phyloP scores from a whole-genome alignment of 1,140 invertebrate genomes.

The Macrotrachela quadricornifera region DNA sequence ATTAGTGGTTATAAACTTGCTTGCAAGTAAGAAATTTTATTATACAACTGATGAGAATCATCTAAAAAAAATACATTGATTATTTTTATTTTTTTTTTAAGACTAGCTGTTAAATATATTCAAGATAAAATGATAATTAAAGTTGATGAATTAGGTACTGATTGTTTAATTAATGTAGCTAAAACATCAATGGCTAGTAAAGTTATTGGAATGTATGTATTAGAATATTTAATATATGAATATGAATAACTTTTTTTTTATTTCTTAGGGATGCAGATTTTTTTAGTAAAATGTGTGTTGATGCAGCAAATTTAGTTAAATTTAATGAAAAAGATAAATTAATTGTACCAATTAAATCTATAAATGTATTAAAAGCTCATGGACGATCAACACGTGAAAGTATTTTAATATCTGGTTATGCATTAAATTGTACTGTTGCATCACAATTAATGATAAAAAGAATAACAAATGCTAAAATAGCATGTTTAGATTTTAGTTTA shows the following conservation, averaged over 20 bases:
- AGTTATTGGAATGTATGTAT: slow-evolving; percentile 52
- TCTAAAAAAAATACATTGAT: background rate
- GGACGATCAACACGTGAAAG: slow-evolving; percentile 79
- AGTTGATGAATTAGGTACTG: slow-evolving; percentile 64
- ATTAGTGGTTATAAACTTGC: slow-evolving; percentile 92
- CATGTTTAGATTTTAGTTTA: slow-evolving; percentile 87
- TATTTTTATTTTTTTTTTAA: slow-evolving; percentile 24
- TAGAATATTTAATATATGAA: no score
- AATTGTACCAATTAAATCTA: slow-evolving; percentile 79
- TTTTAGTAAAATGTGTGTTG: slow-evolving; percentile 84
- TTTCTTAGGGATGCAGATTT: slow-evolving; percentile 76
- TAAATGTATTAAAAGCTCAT: slow-evolving; percentile 92
- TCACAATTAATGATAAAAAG: slow-evolving; percentile 83
- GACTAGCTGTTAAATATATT: slow-evolving; percentile 87
- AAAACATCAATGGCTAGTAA: slow-evolving; percentile 98
- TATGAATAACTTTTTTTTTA: no score
- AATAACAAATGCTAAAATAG: slow-evolving; percentile 79
- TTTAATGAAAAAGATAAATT: slow-evolving; percentile 61
- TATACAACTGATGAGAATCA: background rate
- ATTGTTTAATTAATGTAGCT: slow-evolving; percentile 72
- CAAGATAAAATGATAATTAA: slow-evolving; percentile 74
- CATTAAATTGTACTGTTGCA: slow-evolving; percentile 92
- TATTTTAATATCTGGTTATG: slow-evolving; percentile 69
- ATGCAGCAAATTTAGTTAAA: slow-evolving; percentile 66
- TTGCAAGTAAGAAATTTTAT: slow-evolving; percentile 51